Evolutionary conservation across 2,888 invertebrate genomes (phyloP), one percentile per base, ranked within the genome.

Genomic region (Drosophila anomelani): DNA sequence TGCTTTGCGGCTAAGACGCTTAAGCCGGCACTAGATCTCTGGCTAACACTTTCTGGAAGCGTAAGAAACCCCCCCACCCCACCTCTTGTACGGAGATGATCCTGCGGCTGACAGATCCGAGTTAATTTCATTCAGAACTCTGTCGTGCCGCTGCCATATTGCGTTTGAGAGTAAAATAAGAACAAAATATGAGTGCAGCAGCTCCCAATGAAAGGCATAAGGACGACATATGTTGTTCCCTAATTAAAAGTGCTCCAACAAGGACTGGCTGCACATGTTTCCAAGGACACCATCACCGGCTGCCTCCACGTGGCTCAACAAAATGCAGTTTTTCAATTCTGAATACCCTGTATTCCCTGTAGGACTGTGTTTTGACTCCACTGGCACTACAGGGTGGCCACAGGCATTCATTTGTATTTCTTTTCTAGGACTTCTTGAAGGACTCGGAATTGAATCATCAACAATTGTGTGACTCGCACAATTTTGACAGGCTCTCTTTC

Each of bases 361-460:
- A 39, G 34, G 5, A 20, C n/a, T 64, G 55, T 82, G 78, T 82
- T 87, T 71, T 82, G 82, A 82, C 85, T 78, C 49, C 39, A 26
- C 26, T 67, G 67, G 72, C 88, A 17, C 83, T 53, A 66, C 72
- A 58, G 86, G 83, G 81, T 78, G 83, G 80, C 58, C 47, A 46
- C 15, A 6, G n/a, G 34, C 20, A 29, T 13, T 17, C 23, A 46
- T n/a, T 15, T 26, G 0, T 2, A 29, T 29, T n/a, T 47, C 26
- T n/a, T 29, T 47, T 6, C 4, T 3, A 23, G 46, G 53, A 57
- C 26, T 43, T 36, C 8, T 20, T n/a, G n/a, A n/a, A n/a, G n/a
- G n/a, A 36, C 41, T 43, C 29, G 13, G 46, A 59, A 83, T 83
- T 88, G 85, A 88, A 85, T 76, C 83, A 88, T 88, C 83, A 87